Percentiles rank a stretch among this genome's conserved stretches.
These are phyloP conservation scores for Sebastes glaucus DNA, from an alignment of 2,797 vertebrate genomes.

Conservation along the genomic window DNA sequence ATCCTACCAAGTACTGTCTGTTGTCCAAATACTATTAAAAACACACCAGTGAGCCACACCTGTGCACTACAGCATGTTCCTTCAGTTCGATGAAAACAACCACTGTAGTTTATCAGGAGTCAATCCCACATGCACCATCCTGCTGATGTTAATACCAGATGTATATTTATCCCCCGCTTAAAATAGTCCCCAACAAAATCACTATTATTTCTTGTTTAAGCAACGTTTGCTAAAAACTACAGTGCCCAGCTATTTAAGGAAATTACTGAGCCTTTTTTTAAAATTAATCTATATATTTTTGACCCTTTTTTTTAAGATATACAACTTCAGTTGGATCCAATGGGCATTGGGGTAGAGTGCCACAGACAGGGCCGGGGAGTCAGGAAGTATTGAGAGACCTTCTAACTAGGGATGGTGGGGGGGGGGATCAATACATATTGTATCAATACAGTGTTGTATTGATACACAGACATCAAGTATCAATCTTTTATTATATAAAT, in stretches of 20 bases:
- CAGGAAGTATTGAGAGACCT: background rate
- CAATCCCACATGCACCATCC: background rate
- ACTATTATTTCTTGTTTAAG: background rate
- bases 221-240: background rate
- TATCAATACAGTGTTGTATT: no score
- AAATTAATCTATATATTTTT: no score
- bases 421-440: no score
- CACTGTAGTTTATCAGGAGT: background rate
- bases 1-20: background rate
- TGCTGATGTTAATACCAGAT: background rate
- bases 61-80: background rate
- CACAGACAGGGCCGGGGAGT: background rate
- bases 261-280: background rate
- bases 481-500: no score
- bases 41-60: background rate
- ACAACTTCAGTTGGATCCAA: no score
- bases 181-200: background rate
- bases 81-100: background rate
- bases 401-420: background rate
- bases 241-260: background rate
- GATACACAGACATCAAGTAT: no score
- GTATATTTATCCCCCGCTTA: background rate
- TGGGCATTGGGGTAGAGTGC: no score
- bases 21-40: background rate
- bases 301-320: no score